A percentile compares a stretch with the other conserved stretches of the same genome.
Conservation (phyloP, 2,888 invertebrate genomes). For the Archips crataeganus region DNA sequence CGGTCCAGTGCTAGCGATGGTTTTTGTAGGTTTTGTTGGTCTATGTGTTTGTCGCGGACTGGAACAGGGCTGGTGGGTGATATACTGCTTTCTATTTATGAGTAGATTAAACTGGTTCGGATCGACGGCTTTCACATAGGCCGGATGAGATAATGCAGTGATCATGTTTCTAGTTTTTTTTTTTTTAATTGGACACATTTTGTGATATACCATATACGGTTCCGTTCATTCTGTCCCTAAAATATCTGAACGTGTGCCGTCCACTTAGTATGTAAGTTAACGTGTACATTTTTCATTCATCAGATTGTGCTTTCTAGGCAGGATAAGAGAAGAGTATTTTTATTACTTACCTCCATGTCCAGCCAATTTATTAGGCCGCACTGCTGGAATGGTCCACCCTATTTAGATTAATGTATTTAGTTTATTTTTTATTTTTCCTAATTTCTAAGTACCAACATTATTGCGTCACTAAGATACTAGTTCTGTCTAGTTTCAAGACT, state of each 20-base stretch:
- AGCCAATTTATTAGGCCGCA: too few species aligned
- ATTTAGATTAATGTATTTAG: too few species aligned
- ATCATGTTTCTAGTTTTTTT: slow-evolving; percentile 16
- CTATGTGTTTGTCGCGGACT: slow-evolving; percentile 13
- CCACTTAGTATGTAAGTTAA: too few species aligned
- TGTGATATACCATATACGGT: neutral
- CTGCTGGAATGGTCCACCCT: too few species aligned
- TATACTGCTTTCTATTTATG: slow-evolving; percentile 39
- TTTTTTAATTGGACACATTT: slow-evolving; percentile 18
- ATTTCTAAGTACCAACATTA: neutral
- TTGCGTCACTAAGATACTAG: neutral
- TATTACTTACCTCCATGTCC: too few species aligned
- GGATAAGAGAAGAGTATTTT: too few species aligned
- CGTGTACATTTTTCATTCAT: too few species aligned
- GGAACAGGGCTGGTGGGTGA: slow-evolving; percentile 19
- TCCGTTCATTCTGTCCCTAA: too few species aligned
- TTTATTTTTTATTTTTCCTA: neutral
- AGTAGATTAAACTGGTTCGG: slow-evolving; percentile 23
- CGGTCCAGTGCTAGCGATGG: neutral
- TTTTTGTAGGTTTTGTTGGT: neutral
- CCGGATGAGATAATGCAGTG: slow-evolving; percentile 17
- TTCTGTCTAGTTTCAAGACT: slow-evolving; percentile 7
- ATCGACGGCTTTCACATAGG: slow-evolving; percentile 29
- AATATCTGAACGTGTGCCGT: too few species aligned
- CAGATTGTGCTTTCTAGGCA: too few species aligned